Evolutionary conservation across 2,888 invertebrate genomes (phyloP), one percentile per base, ranked within the genome.

Genomic region (Papilio elwesi): DNA sequence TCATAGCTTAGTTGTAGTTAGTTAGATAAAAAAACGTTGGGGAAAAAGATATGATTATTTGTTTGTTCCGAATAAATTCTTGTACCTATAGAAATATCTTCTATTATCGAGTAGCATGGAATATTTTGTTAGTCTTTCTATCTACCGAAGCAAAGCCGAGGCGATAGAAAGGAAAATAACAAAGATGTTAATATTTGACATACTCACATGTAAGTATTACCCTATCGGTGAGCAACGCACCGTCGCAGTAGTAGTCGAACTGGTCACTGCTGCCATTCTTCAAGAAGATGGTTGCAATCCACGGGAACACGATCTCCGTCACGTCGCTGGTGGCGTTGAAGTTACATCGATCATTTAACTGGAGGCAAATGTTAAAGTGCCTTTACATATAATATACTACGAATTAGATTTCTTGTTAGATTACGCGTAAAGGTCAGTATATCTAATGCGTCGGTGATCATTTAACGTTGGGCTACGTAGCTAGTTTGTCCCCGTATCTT

Each of bases 191-290:
- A 26, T 26, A 2, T 26, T 26, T 26, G 26, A 26, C 26, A 26
- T 47, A 66, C 83, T 79, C 78, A 91, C 92, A 86, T 71, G 92
- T 91, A 12, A 92, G 74, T 52, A 92, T 78, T 51, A 82, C 76
- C 8, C 74, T 82, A 0, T 85, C 77, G 0, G 86, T 85, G 3
- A 92, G 26, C 9, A 92, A 47, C 0, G 84, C 88, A 0, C 91
- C 93, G 64, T 92, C 92, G 64, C 93, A 92, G 71, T 80, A 83
- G 73, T 92, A 92, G n/a, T 86, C 85, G 68, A 88, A 92, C 71
- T 90, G 90, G 13, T 81, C 79, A 9, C 77, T 84, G 6, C 83
- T 77, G 6, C 79, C 81, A 68, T 89, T 89, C 73, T 88, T 91
- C 5, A 90, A 71, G 75, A 89, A 93, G 52, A 93, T 88, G 8